Evolutionary conservation across 2,888 invertebrate genomes (phyloP), one percentile per base, ranked within the genome.

Genomic region (Galerucella calmariensis): DNA sequence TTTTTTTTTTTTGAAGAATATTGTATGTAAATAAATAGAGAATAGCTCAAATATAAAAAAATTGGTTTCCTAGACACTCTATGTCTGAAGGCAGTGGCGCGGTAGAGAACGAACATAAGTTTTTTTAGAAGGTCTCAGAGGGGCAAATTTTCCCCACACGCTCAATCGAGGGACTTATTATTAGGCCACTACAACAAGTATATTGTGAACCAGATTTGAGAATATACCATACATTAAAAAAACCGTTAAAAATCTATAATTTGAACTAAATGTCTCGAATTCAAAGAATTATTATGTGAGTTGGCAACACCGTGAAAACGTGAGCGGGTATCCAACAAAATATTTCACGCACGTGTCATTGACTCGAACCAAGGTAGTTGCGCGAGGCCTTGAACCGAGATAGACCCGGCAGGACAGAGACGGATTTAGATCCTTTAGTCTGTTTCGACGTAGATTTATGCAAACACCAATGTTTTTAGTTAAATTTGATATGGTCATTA

Each of bases 351-450:
- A 86, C 87, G 83, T 87, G 88, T 88, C 88, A 88, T 87, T 88
- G 88, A 88, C 88, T 84, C 85, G 82, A 83, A 80, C 86, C 87
- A 87, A 87, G 87, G 88, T 87, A 86, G 85, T 82, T 85, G 82
- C 35, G 81, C 66, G 81, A 83, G 86, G 87, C 88, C 88, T 88
- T 88, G 88, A 87, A 84, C 83, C 81, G 79, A 74, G 67, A 70
- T 69, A 72, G 65, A 51, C 66, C 69, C 75, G 69, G 73, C 59
- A 56, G 35, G 59, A 16, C 72, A 71, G 67, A 51, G 53, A 56
- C 75, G 68, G 65, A 56, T 65, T 68, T 65, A 65, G 46, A 65
- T 44, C 12, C 35, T 35, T 24, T 24, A 16, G 58, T 58, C 20
- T 9, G 58, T 58, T 58, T 10, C 58, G 58, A 16, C 12, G 58